Conservation (phyloP, 2,113 vertebrate genomes). For the Hoplias malabaricus region DNA sequence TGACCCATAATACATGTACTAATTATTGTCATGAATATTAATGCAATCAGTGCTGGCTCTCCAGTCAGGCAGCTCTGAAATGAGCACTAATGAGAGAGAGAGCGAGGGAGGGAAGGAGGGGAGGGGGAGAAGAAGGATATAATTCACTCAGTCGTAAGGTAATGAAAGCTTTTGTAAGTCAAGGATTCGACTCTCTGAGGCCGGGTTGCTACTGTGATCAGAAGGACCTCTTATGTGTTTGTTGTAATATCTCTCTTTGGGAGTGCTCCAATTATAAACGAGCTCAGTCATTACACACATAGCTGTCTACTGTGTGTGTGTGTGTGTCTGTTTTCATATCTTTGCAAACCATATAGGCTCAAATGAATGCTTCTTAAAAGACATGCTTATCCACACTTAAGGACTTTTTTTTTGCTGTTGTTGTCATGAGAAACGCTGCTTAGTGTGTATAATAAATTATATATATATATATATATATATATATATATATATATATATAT, state of each 20-base stretch:
- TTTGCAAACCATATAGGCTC: background rate
- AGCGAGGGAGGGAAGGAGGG: constrained; percentile 44
- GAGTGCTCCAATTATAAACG: constrained; percentile 26
- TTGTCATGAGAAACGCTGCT: no score
- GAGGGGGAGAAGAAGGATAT: constrained; percentile 35
- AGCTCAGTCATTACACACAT: background rate
- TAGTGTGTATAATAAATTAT: no score
- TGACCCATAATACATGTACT: constrained; percentile 92
- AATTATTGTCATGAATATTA: constrained; percentile 99
- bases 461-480: no score
- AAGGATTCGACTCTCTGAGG: constrained; percentile 57
- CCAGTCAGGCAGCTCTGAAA: constrained; percentile 89
- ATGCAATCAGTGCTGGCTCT: constrained; percentile 87
- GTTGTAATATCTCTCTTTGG: constrained; percentile 37
- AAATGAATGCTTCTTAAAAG: no score
- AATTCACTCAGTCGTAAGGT: constrained; percentile 54
- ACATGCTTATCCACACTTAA: no score
- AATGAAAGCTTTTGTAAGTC: constrained; percentile 55
- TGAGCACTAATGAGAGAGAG: constrained; percentile 90
- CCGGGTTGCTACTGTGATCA: constrained; percentile 40
- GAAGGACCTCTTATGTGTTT: constrained; percentile 67
- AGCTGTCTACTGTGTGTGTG: background rate
- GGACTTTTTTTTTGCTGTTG: no score
- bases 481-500: no score
- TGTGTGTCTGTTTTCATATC: background rate